Evolutionary conservation across 2,113 vertebrate species (phyloP).

Genomic region (Equus quagga): DNA sequence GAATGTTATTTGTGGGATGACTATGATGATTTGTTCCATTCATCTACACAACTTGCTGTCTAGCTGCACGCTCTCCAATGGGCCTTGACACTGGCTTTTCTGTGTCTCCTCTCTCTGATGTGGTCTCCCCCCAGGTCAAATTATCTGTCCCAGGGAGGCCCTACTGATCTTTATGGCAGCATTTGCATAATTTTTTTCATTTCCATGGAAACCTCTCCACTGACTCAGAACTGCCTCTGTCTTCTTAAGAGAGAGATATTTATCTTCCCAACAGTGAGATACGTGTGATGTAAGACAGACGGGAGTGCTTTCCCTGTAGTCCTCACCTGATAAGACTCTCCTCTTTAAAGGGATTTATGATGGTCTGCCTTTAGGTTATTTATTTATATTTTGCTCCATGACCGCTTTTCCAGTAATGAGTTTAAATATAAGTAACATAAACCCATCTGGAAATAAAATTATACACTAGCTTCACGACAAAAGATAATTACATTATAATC

Average conservation of each 20-base stretch:
- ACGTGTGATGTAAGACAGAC: slow-evolving; percentile 48
- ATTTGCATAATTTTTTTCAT: slow-evolving; percentile 80
- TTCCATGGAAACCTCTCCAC: slow-evolving; percentile 83
- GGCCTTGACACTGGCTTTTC: not conserved
- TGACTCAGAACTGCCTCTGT: slow-evolving; percentile 77
- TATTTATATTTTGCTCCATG: slow-evolving; percentile 79
- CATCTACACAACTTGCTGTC: not conserved
- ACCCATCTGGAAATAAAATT: slow-evolving; percentile 87
- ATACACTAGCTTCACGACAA: slow-evolving; percentile 80
- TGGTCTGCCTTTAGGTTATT: slow-evolving; percentile 69
- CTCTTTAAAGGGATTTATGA: slow-evolving; percentile 70
- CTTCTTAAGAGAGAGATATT: slow-evolving; percentile 75
- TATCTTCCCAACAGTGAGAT: slow-evolving; percentile 69
- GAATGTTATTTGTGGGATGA: slow-evolving; percentile 28
- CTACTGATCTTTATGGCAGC: not conserved
- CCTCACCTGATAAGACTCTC: slow-evolving; percentile 67
- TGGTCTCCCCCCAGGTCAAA: slow-evolving; percentile 3
- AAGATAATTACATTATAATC: slow-evolving; percentile 89
- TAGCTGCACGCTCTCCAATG: slow-evolving; percentile 23
- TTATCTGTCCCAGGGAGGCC: slow-evolving; percentile 22
- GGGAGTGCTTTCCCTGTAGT: slow-evolving; percentile 20
- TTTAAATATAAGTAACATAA: slow-evolving; percentile 87
- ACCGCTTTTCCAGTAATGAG: slow-evolving; percentile 81
- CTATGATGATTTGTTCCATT: slow-evolving; percentile 1
- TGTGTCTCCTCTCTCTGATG: not conserved